phyloP scores from a whole-genome alignment of 1,140 invertebrate species.

The Scaptomyza montana region DNA sequence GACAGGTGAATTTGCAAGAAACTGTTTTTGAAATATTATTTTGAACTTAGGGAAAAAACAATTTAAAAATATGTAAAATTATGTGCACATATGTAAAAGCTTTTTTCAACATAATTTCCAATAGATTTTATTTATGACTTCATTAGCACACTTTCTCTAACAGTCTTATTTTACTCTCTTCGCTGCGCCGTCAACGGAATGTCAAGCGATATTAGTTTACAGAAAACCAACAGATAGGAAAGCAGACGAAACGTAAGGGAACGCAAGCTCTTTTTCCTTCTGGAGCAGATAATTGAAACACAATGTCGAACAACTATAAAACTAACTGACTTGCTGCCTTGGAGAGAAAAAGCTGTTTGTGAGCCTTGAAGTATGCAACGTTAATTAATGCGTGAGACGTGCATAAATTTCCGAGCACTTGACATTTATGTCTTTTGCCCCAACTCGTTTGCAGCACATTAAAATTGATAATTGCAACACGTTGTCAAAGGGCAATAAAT shows the following conservation, averaged over 20 bases:
- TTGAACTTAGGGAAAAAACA: too few species aligned
- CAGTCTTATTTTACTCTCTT: neutral
- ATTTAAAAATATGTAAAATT: too few species aligned
- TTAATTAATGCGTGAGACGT: conserved; percentile 75
- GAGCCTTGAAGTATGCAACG: conserved; percentile 58
- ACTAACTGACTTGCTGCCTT: conserved; percentile 6
- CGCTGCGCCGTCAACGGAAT: conserved; percentile 10
- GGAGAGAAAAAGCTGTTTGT: neutral
- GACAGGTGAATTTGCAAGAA: too few species aligned
- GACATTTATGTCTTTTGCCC: conserved; percentile 68
- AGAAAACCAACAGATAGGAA: neutral
- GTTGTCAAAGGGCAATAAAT: conserved; percentile 56
- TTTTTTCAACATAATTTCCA: neutral
- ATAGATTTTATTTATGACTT: conserved; percentile 74
- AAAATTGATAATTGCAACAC: conserved; percentile 78
- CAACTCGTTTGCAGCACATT: conserved; percentile 50
- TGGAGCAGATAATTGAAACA: conserved; percentile 48
- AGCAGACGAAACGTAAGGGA: neutral
- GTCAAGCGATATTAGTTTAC: conserved; percentile 67
- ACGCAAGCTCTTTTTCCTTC: neutral
- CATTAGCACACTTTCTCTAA: conserved; percentile 51
- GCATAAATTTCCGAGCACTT: conserved; percentile 76
- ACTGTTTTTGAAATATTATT: too few species aligned
- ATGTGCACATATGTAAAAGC: too few species aligned
- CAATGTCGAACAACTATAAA: conserved; percentile 40